A percentile compares a stretch with the other conserved stretches of the same genome.
Evolutionary conservation across 2,888 invertebrate genomes (phyloP).

Genomic region (Gari tellinella): DNA sequence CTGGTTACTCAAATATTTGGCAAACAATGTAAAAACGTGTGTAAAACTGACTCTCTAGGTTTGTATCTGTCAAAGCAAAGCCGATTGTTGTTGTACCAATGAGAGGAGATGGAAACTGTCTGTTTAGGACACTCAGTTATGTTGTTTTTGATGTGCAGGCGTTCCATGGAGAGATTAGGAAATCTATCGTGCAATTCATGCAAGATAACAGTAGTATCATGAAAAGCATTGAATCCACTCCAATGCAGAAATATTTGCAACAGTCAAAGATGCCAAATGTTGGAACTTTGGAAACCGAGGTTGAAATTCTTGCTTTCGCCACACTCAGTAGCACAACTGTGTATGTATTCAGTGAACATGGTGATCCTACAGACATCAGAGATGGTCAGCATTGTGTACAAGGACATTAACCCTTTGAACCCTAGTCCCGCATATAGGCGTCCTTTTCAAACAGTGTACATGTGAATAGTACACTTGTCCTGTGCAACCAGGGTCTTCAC

Average conservation of each 20-base stretch:
- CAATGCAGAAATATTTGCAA: conserved; percentile 17
- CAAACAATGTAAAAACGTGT: too few relatives aligned
- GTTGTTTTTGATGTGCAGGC: conserved; percentile 21
- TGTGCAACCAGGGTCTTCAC: too few relatives aligned
- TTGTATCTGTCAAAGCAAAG: conserved; percentile 1
- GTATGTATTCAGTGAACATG: conserved; percentile 19
- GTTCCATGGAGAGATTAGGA: conserved; percentile 9
- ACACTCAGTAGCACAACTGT: conserved; percentile 17
- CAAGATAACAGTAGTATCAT: conserved; percentile 20
- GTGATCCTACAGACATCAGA: not conserved
- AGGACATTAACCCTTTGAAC: conserved; percentile 12
- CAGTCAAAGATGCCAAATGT: conserved; percentile 9
- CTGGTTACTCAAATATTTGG: too few relatives aligned
- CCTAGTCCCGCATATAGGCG: too few relatives aligned
- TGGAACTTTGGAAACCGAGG: conserved; percentile 21
- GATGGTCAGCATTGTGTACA: conserved; percentile 17
- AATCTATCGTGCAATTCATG: conserved; percentile 21
- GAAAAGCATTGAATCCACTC: conserved; percentile 11
- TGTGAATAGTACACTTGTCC: too few relatives aligned
- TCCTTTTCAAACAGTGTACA: too few relatives aligned
- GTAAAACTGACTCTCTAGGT: too few relatives aligned
- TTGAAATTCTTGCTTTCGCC: conserved; percentile 22
- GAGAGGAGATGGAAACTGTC: conserved; percentile 25
- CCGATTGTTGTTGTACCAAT: conserved; percentile 11
- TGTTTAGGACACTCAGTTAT: conserved; percentile 28